Base-by-base conservation (phyloP, 2,797 vertebrate species). In the Mastacembelus armatus region DNA sequence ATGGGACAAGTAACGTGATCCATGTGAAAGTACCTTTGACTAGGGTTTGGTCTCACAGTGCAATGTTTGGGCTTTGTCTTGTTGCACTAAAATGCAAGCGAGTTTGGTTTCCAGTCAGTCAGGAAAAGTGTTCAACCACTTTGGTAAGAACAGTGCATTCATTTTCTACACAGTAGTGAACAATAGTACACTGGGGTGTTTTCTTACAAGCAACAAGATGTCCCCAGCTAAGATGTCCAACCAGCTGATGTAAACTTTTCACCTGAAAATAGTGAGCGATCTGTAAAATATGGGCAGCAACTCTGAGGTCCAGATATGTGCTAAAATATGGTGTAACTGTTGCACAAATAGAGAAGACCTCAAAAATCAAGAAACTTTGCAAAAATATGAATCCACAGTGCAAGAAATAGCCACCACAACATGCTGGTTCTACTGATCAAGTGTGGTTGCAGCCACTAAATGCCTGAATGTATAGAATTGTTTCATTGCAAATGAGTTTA, bases 1-100 rank as follows among this genome's bases (percentile, higher is more conserved):
- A 63, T 66, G 47, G 71, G 65, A 47, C 22, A 47, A 18, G 84
- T 85, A 89, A 90, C 19, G 30, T n/a, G 60, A 91, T 78, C 77
- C 82, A 50, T 85, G 86, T 73, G 86, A 91, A 89, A 76, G 62
- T 45, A 18, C 12, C 49, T 19, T 22, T 56, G 7, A 58, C 64
- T 10, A 43, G 40, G 67, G 40, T 48, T 18, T 33, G 33, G 66
- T 76, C 64, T 71, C 81, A 49, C 2, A 42, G 65, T 16, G 21
- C 47, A 49, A 59, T 71, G 35, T 19, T 42, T 19, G 52, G 22
- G 16, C 76, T 82, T 84, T 77, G 66, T 85, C 43, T 57, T 18
- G 24, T 11, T 62, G 58, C 10, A 45, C 38, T 50, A 49, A 78
- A 76, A 60, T 22, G 36, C 10, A 12, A 19, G 6, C n/a, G 52